These are phyloP conservation scores for Oreohelix idahoensis DNA, from an alignment of 1,140 invertebrate species.

Conservation along the genomic window DNA sequence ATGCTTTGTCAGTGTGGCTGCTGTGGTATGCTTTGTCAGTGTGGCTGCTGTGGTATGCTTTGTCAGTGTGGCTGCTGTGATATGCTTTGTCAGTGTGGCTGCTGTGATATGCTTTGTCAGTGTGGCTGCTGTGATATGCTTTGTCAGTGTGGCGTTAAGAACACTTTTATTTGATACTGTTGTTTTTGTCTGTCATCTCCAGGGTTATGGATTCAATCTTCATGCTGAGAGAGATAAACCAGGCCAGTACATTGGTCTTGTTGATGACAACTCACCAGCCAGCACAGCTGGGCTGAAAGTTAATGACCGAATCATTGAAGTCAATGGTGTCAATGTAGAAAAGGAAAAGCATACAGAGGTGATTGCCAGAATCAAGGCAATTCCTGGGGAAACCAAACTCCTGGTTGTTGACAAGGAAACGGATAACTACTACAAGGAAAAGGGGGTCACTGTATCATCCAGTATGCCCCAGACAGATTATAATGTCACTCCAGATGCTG, in stretches of 20 bases:
- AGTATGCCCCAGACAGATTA: conserved; percentile 75
- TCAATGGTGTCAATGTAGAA: conserved; percentile 80
- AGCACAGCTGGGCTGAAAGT: conserved; percentile 89
- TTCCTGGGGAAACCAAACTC: conserved; percentile 88
- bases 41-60: too few species aligned
- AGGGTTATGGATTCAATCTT: conserved; percentile 98
- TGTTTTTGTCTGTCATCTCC: conserved; percentile 76
- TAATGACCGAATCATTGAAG: conserved; percentile 90
- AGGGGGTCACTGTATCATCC: conserved; percentile 78
- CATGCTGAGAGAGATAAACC: conserved; percentile 94
- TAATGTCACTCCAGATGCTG: conserved; percentile 22
- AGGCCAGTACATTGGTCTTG: conserved; percentile 97
- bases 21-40: too few species aligned
- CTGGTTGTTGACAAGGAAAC: conserved; percentile 89
- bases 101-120: too few species aligned
- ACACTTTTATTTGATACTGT: not conserved
- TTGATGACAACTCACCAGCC: conserved; percentile 93
- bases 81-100: too few species aligned
- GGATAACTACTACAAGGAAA: conserved; percentile 82
- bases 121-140: too few species aligned
- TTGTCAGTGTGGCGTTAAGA: not conserved
- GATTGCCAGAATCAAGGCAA: conserved; percentile 79
- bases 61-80: too few species aligned
- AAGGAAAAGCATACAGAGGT: conserved; percentile 93
- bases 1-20: too few species aligned